phyloP scores from a whole-genome alignment of 2,113 vertebrate genomes.

The Orycteropus afer region DNA sequence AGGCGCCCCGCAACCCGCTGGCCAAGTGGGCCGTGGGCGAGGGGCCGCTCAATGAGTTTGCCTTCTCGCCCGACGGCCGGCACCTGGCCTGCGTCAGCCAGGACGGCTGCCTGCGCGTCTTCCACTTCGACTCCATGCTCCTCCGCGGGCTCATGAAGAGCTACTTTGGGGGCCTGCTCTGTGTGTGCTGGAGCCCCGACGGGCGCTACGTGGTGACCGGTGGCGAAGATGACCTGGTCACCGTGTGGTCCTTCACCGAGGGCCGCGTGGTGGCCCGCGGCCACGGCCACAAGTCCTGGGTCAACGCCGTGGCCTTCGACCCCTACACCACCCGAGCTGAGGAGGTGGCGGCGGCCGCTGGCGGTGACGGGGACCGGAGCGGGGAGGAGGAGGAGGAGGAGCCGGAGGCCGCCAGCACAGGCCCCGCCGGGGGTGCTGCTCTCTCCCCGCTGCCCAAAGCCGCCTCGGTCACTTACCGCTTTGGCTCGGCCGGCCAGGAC shows the following conservation, averaged over 20 bases:
- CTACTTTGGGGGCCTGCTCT: conserved; percentile 95
- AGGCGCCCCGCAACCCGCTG: conserved; percentile 92
- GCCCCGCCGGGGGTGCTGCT: conserved; percentile 87
- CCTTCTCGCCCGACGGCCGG: conserved; percentile 94
- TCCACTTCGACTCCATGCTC: conserved; percentile 96
- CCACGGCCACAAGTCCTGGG: conserved; percentile 96
- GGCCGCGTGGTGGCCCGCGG: conserved; percentile 93
- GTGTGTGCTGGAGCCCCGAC: conserved; percentile 96
- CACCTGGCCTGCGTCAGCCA: conserved; percentile 95
- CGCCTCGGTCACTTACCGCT: conserved; percentile 90
- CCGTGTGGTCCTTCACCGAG: conserved; percentile 94
- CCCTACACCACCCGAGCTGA: conserved; percentile 91
- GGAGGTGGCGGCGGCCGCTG: conserved; percentile 78
- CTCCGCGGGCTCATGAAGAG: conserved; percentile 96
- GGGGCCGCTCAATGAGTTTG: conserved; percentile 93
- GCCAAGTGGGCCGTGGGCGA: conserved; percentile 94
- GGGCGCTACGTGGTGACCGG: conserved; percentile 94
- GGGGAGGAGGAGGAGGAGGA: conserved; percentile 89
- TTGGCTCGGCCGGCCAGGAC: conserved; percentile 95
- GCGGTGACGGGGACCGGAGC: conserved; percentile 88
- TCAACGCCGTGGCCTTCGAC: conserved; percentile 95
- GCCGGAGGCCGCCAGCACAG: conserved; percentile 85
- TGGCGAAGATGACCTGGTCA: conserved; percentile 94
- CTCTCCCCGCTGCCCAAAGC: conserved; percentile 91
- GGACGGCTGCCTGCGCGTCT: conserved; percentile 93